Evolutionary conservation across 2,888 invertebrate species (phyloP).

Genomic region (Lochmaea crataegi): DNA sequence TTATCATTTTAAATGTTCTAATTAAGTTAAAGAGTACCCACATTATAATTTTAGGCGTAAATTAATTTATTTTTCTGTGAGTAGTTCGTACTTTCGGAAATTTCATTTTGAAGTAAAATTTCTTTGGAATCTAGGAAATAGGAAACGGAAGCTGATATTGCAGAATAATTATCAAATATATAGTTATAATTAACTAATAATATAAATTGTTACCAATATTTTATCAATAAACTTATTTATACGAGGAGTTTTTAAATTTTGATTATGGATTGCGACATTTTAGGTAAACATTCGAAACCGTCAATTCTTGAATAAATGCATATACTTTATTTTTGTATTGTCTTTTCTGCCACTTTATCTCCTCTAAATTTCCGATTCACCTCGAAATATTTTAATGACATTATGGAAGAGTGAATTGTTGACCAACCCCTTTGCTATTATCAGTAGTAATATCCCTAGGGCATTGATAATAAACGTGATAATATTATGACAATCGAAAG

Average conservation of each 20-base stretch:
- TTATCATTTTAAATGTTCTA: background rate
- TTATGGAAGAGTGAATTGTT: too few relatives aligned
- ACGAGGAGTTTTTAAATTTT: background rate
- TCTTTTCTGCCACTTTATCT: too few relatives aligned
- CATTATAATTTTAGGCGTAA: background rate
- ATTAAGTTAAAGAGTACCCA: background rate
- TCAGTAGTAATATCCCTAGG: too few relatives aligned
- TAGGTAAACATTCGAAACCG: too few relatives aligned
- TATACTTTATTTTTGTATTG: too few relatives aligned
- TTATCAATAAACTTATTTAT: background rate
- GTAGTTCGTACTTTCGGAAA: background rate
- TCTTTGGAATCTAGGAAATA: constrained; percentile 5
- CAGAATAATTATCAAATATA: background rate
- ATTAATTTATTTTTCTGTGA: background rate
- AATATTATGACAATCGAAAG: too few relatives aligned
- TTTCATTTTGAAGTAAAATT: background rate
- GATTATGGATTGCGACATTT: background rate
- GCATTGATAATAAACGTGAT: too few relatives aligned
- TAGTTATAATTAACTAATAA: background rate
- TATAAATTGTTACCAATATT: background rate
- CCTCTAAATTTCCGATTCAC: too few relatives aligned
- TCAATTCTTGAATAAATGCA: too few relatives aligned
- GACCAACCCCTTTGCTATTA: too few relatives aligned
- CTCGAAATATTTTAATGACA: too few relatives aligned
- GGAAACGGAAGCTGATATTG: constrained; percentile 2